Conservation (phyloP, 1,140 invertebrate species). For the Bilobella aurantiaca region DNA sequence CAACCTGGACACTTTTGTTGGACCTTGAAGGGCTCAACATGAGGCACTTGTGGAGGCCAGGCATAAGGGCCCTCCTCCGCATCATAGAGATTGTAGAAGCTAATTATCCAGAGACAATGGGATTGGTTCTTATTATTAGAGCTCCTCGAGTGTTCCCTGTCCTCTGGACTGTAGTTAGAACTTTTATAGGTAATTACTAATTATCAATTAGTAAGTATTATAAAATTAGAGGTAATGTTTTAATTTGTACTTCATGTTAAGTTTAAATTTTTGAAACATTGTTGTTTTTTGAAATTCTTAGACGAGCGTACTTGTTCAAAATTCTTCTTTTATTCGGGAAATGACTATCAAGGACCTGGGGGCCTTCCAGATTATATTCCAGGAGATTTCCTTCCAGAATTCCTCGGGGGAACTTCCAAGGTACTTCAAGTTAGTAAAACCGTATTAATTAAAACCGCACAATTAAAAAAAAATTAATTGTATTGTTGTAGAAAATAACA, state of each 20-base stretch:
- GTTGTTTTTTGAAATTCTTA: conserved; percentile 41
- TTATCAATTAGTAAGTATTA: background rate
- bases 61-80: conserved; percentile 56
- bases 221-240: background rate
- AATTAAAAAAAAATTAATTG: no score
- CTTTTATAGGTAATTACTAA: conserved; percentile 71
- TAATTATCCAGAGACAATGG: conserved; percentile 94
- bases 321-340: conserved; percentile 84
- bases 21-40: conserved; percentile 91
- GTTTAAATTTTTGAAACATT: conserved; percentile 19
- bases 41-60: conserved; percentile 76
- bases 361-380: conserved; percentile 78
- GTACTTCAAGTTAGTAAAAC: no score
- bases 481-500: background rate
- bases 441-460: no score
- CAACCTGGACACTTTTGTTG: conserved; percentile 79
- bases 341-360: conserved; percentile 57
- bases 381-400: conserved; percentile 77
- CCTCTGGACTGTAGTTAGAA: conserved; percentile 90
- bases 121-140: conserved; percentile 68
- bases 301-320: conserved; percentile 91
- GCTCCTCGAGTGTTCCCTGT: conserved; percentile 90
- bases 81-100: conserved; percentile 92
- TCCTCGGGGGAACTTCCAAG: conserved; percentile 77
- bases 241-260: no score